Base-by-base conservation (phyloP, 2,797 vertebrate genomes). In the Mus caroli region DNA sequence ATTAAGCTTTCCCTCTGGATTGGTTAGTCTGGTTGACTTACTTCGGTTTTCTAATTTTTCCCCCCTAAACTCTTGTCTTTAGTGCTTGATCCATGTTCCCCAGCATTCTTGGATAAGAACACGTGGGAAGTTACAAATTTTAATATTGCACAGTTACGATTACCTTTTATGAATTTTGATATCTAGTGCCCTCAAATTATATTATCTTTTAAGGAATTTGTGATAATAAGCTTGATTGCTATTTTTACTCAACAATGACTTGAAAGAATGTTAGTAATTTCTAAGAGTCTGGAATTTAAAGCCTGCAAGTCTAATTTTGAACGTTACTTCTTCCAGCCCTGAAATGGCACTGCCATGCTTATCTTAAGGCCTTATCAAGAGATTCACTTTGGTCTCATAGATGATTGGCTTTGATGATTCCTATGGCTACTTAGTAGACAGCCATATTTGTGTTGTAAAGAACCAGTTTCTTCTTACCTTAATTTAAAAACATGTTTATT, bases 301-400 rank as follows among this genome's bases (percentile, higher is more conserved):
- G 40, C 19, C 40, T 56, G 15, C 58, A 83, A 78, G 24, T 60
- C 64, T 88, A 50, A 71, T 86, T 90, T 94, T 11, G 31, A 85
- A 46, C 64, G 73, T 89, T 50, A 60, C 80, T 77, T 22, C 5
- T 52, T 52, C 79, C 14, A 56, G 37, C 40, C 84, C 19, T 80
- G 26, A 83, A 84, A 80, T 88, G 6, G 24, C 1, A 26, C 52
- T 40, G 60, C 24, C 71, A 12, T 28, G 34, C 78, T 92, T 67
- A 71, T 76, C 82, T 96, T 92, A 96, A 56, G 34, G 84, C 28
- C 22, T 50, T 78, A 43, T 31, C 83, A 78, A 90, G 85, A n/a
- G 77, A 37, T 89, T 89, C 43, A 50, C 20, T 84, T n/a, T 90
- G 62, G 37, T n/a, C 52, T 88, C 75, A 54, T 58, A 88, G 85